Evolutionary conservation across 2,888 invertebrate species (phyloP).

Genomic region (Conus canariensis): DNA sequence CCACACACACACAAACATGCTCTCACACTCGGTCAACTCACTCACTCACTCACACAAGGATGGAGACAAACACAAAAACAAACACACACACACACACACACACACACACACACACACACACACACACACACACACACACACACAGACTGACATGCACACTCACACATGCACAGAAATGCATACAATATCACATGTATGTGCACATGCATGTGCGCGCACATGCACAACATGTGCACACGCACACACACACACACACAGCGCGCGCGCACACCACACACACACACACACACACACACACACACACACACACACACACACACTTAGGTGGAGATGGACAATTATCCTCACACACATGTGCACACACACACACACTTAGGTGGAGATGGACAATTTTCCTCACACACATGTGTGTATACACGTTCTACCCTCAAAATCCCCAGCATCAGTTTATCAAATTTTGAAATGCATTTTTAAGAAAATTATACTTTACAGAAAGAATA

Average conservation of each 20-base stretch:
- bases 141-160: too few species aligned
- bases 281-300: neutral
- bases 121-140: constrained; percentile 30
- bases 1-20: too few species aligned
- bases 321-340: too few species aligned
- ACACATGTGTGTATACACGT: neutral
- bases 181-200: neutral
- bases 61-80: too few species aligned
- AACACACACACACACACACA: too few species aligned
- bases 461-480: too few species aligned
- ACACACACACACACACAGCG: constrained; percentile 17
- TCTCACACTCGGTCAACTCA: too few species aligned
- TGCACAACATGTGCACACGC: neutral
- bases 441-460: too few species aligned
- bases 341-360: neutral
- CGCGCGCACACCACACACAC: constrained; percentile 35
- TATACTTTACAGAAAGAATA: too few species aligned
- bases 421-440: too few species aligned
- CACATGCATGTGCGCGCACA: neutral
- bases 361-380: neutral
- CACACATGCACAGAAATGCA: neutral
- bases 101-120: neutral
- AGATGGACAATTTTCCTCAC: neutral
- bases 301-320: neutral
- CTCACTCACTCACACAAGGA: too few species aligned